These are phyloP conservation scores for Nomada fabriciana DNA, from an alignment of 2,888 invertebrate genomes.

Conservation along the genomic window DNA sequence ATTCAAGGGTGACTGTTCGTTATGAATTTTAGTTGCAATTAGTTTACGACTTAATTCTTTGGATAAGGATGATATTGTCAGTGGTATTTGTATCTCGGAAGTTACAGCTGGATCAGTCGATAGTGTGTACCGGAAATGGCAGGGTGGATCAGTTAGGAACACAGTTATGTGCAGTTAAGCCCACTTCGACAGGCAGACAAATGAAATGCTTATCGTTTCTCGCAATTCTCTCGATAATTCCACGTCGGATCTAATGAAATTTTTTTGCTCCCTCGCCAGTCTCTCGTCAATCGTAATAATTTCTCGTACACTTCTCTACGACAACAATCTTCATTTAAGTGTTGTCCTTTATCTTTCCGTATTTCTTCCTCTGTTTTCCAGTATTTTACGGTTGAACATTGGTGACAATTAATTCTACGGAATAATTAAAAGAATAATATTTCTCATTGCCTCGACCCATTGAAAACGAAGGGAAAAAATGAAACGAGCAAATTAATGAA, in stretches of 20 bases:
- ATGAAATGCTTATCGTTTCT: constrained; percentile 54
- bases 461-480: background rate
- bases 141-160: constrained; percentile 3
- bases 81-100: background rate
- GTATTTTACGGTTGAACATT: constrained; percentile 20
- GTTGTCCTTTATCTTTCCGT: background rate
- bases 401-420: constrained; percentile 35
- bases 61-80: too few relatives aligned
- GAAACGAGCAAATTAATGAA: constrained; percentile 8
- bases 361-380: background rate
- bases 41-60: background rate
- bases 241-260: constrained; percentile 37
- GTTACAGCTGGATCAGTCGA: constrained; percentile 21
- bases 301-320: constrained; percentile 18
- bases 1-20: too few relatives aligned
- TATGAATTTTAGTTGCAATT: too few relatives aligned
- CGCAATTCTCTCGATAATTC: constrained; percentile 39
- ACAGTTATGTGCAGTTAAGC: constrained; percentile 32
- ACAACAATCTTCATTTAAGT: constrained; percentile 26
- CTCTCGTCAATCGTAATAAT: constrained; percentile 35
- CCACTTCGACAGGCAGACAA: constrained; percentile 50
- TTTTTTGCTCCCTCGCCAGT: constrained; percentile 34
- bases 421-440: constrained; percentile 10
- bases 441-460: background rate
- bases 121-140: constrained; percentile 27